Evolutionary conservation across 2,888 invertebrate species (phyloP), one percentile per base, ranked within the genome.

Genomic region (Gastracanthus pulcherrimus): DNA sequence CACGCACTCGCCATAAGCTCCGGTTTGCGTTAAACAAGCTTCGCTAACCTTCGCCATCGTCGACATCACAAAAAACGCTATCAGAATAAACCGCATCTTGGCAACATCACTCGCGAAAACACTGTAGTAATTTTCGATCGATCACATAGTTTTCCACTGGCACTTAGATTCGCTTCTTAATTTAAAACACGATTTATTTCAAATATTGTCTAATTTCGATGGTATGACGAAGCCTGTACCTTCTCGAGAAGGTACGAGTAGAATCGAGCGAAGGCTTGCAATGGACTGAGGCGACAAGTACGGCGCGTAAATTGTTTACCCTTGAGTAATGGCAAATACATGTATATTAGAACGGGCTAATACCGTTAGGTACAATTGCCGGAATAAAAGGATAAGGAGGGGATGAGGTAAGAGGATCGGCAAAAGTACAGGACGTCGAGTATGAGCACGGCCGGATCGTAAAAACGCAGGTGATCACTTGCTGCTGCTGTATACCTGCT

Each of bases 1-100:
- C 2, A 92, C 84, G 83, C 93, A 93, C 9, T 38, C 51, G 0
- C 81, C 80, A 7, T 16, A 6, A 0, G 26, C 19, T 16, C 75
- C 80, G n/a, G 36, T 41, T 23, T 41, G 62, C 26, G 75, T 75
- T 1, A 29, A 31, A 7, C 80, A 80, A 0, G 11, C 48, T 0
- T 0, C 13, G 36, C 64, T 19, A 5, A 45, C 13, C 3, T 3
- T 9, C 3, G n/a, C 3, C 16, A 29, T 29, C 13, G 11, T 23
- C 38, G 23, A 19, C n/a, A n/a, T n/a, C 2, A 67, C 0, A 41
- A 38, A 0, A 29, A 60, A 31, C 60, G n/a, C 34, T 2, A 34
- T 0, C 11, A 60, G 60, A 7, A 60, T 23, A 19, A 51, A 23
- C 51, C 9, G 23, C 51, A 51, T 51, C 19, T 23, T 51, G 51